Base-by-base conservation (phyloP, 2,888 invertebrate species). In the Latheticus oryzae region DNA sequence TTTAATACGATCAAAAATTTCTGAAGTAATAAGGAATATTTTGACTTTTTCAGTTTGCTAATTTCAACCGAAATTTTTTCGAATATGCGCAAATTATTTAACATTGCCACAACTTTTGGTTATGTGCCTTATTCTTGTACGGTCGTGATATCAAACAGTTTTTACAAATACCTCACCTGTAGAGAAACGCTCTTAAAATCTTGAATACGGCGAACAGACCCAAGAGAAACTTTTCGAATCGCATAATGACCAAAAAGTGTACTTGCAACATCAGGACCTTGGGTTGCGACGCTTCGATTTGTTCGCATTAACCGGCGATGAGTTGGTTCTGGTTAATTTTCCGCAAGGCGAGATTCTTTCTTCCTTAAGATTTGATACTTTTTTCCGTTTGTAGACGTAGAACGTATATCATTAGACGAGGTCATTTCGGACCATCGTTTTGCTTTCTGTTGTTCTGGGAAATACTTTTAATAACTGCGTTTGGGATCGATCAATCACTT, bases 131-230 rank as follows among this genome's bases (percentile, higher is more conserved):
- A 51, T 38, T 28, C n/a, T 8, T 32, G 11, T 38, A 17, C 5
- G 15, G 17, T 30, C 52, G 52, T 52, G 42, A 51, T 52, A 43
- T 53, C 33, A 35, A 53, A 53, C 53, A 54, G 45, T 35, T 52
- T 52, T 51, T 30, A 54, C 45, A 54, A 54, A 28, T 35, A 45
- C 53, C 53, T 54, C 53, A 54, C 53, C 53, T 54, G 53, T 21
- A 17, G 13, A 7, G 38, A 43, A 54, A 45, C 53, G 53, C 43
- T 30, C 33, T 19, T 33, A 28, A 51, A 52, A 15, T 52, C 52
- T 52, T 40, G 52, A 52, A 32, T 40, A 52, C 35, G 43, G 13
- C 45, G 53, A 43, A 21, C 19, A 28, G 40, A 23, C 51, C 47
- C 47, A 47, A 47, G 33, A 19, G 51, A 15, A 40, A 51, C 26